Percentiles rank a stretch among this genome's conserved stretches.
phyloP scores from a whole-genome alignment of 2,113 vertebrate genomes.

The Okapia johnstoni region DNA sequence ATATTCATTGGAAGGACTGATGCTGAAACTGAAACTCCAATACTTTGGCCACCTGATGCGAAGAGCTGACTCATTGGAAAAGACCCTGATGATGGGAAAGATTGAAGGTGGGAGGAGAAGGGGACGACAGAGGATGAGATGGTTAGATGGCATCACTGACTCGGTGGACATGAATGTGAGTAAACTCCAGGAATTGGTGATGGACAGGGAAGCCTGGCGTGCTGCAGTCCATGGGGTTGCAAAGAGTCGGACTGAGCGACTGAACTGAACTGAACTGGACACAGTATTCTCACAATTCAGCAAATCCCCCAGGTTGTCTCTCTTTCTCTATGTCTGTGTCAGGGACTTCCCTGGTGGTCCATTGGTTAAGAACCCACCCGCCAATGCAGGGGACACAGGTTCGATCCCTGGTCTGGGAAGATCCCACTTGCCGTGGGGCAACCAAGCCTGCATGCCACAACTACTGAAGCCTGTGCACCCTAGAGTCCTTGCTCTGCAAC shows the following conservation, averaged over 20 bases:
- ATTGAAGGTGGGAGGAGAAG: background rate
- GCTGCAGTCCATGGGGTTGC: background rate
- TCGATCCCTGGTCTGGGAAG: background rate
- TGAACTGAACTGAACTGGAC: background rate
- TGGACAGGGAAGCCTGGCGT: background rate
- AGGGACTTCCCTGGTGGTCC: background rate
- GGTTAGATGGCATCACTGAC: background rate
- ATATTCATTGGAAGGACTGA: background rate
- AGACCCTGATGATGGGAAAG: background rate
- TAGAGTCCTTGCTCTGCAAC: background rate
- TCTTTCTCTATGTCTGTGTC: background rate
- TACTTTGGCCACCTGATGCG: rapidly evolving
- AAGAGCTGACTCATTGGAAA: background rate
- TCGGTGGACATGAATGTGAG: background rate
- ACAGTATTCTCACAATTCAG: background rate
- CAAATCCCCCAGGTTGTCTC: background rate
- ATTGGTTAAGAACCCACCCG: background rate
- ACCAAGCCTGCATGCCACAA: background rate
- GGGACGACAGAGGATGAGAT: background rate
- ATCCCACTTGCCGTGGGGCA: rapidly evolving
- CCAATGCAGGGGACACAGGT: background rate
- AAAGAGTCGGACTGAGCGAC: rapidly evolving
- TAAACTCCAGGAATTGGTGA: background rate
- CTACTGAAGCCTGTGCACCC: background rate
- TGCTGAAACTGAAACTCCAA: background rate